Percentiles rank a stretch among this genome's conserved stretches.
These are phyloP conservation scores for Andrena chrysosceles DNA, from an alignment of 2,888 invertebrate genomes.

Conservation along the genomic window DNA sequence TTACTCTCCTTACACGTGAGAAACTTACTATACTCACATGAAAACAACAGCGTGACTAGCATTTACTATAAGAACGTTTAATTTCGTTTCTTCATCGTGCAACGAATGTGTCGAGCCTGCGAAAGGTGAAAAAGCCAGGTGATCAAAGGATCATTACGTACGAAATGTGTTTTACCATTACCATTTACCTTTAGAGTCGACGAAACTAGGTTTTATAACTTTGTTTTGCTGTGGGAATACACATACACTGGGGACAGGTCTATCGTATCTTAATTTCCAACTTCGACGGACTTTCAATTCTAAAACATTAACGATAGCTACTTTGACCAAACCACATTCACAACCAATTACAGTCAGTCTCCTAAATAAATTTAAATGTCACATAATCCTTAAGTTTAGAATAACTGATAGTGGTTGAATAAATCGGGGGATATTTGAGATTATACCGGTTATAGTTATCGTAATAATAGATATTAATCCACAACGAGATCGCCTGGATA, in stretches of 20 bases:
- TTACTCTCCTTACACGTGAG: neutral
- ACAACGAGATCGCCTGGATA: slow-evolving; percentile 86
- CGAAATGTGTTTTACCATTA: neutral
- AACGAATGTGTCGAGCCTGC: slow-evolving; percentile 41
- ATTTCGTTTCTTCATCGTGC: slow-evolving; percentile 73
- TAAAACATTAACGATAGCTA: slow-evolving; percentile 86
- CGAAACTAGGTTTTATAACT: slow-evolving; percentile 73
- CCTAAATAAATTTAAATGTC: slow-evolving; percentile 77
- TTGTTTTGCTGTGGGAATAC: slow-evolving; percentile 83
- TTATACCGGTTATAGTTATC: slow-evolving; percentile 84
- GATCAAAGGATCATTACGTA: neutral
- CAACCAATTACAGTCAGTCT: slow-evolving; percentile 87
- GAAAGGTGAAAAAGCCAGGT: slow-evolving; percentile 35
- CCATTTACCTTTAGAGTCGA: slow-evolving; percentile 67
- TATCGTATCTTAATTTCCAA: slow-evolving; percentile 86
- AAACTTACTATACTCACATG: slow-evolving; percentile 84
- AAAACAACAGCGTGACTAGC: slow-evolving; percentile 87
- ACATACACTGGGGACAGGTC: slow-evolving; percentile 86
- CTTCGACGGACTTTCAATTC: slow-evolving; percentile 85
- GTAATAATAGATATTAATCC: slow-evolving; percentile 86
- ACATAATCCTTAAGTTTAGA: slow-evolving; percentile 6
- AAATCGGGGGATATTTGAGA: neutral
- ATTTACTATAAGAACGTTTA: slow-evolving; percentile 87
- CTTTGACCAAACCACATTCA: slow-evolving; percentile 87
- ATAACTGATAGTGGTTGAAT: neutral